Evolutionary conservation across 2,797 vertebrate species (phyloP), one percentile per base, ranked within the genome.

Genomic region (Apogon talboti): DNA sequence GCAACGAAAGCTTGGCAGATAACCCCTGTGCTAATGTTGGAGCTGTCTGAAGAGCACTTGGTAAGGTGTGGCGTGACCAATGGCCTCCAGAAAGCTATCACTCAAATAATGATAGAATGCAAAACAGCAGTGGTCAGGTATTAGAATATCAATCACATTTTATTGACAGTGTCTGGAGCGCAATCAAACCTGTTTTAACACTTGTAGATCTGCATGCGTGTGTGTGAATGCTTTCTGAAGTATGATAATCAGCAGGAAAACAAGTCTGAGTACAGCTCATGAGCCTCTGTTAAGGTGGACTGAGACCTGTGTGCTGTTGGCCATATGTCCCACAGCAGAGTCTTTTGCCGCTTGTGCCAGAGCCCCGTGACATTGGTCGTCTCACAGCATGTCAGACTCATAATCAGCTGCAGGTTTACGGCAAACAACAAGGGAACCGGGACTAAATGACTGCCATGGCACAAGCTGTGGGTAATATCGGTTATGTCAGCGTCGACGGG

Each of bases 21-120:
- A 2, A 52, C 59, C 38, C 55, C 54, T 53, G 42, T 51, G 69
- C 71, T 62, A 55, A 62, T 45, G 52, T 24, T 53, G 63, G 75
- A 76, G 66, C 52, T 24, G 67, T 70, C 56, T 50, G 57, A 58
- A 45, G 59, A 72, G 70, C 74, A 43, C 72, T 53, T 33, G 4
- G 52, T 18, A 57, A 79, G 71, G 79, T 69, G 81, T 65, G 76
- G 79, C 40, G 51, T 76, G 78, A 81, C 71, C 64, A 65, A 80
- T 19, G 28, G 73, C 47, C 65, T 79, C 52, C 73, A 64, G 42
- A 48, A 59, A 62, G 74, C 60, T 11, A 69, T 86, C 74, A 79
- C 79, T 78, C 62, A 47, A 2, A 16, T 11, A 10, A 37, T 28
- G 64, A 73, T 11, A 67, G 41, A 82, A 56, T 9, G 59, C 33